phyloP scores from a whole-genome alignment of 2,797 vertebrate species.

The Trichosurus vulpecula region DNA sequence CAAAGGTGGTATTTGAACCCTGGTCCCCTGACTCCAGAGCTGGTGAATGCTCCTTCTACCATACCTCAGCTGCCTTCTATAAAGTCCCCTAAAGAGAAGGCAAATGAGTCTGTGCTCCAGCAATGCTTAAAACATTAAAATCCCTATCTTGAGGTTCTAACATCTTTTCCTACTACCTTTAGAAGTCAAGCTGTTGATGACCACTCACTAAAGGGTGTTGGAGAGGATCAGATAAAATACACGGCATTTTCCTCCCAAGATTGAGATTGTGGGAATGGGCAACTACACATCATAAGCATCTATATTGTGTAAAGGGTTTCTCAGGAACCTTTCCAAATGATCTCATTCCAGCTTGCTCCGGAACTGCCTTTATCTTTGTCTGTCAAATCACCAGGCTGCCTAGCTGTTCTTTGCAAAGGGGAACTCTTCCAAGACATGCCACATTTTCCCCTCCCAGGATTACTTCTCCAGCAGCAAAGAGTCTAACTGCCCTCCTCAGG shows the following conservation, averaged over 20 bases:
- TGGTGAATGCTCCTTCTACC: not conserved
- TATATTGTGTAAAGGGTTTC: not conserved
- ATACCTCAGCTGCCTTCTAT: not conserved
- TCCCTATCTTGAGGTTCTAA: not conserved
- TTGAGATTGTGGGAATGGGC: not conserved
- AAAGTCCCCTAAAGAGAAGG: not conserved
- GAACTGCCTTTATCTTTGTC: not conserved
- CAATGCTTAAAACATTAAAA: not conserved
- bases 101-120: not conserved
- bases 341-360: not conserved
- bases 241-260: not conserved
- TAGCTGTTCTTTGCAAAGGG: not conserved
- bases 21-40: not conserved
- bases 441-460: not conserved
- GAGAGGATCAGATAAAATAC: not conserved
- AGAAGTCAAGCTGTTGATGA: not conserved
- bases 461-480: not conserved
- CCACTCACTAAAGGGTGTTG: not conserved
- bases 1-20: not conserved
- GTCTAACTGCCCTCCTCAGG: not conserved
- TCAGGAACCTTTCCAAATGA: conserved; percentile 25
- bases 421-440: not conserved
- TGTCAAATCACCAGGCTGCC: not conserved
- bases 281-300: not conserved
- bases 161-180: not conserved